Percentiles rank a stretch among this genome's conserved stretches.
These are phyloP conservation scores for Cossypha caffra DNA, from an alignment of 2,797 vertebrate species.

Conservation along the genomic window DNA sequence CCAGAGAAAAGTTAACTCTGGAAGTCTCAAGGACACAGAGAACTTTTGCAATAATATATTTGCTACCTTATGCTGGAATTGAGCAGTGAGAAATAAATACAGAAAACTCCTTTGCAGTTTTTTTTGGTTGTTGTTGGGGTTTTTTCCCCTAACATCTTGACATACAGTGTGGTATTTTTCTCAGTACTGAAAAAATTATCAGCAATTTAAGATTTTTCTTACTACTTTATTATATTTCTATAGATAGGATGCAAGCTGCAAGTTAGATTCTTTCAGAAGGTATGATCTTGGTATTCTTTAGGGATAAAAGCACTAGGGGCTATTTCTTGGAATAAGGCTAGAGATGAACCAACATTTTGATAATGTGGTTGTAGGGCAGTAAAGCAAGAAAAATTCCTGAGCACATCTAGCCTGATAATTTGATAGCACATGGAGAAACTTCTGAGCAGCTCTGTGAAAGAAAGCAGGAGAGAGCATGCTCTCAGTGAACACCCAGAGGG, in stretches of 20 bases:
- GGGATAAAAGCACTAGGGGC: not conserved
- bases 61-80: not conserved
- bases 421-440: not conserved
- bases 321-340: not conserved
- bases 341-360: not conserved
- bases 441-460: not conserved
- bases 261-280: not conserved
- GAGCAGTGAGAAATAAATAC: not conserved
- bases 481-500: not conserved
- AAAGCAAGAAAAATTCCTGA: not conserved
- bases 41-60: not conserved
- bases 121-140: fast-evolving
- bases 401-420: not conserved
- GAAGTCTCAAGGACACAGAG: not conserved
- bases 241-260: not conserved
- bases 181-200: not conserved
- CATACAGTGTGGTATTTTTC: not conserved
- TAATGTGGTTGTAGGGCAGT: not conserved
- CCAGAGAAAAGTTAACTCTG: not conserved
- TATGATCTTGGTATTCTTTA: not conserved
- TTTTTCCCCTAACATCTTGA: not conserved
- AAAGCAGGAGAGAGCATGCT: not conserved
- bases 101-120: fast-evolving
- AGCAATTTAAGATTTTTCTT: not conserved
- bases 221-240: not conserved